Base-by-base conservation (phyloP, 1,140 invertebrate species). In the Euura saliciscinereae region DNA sequence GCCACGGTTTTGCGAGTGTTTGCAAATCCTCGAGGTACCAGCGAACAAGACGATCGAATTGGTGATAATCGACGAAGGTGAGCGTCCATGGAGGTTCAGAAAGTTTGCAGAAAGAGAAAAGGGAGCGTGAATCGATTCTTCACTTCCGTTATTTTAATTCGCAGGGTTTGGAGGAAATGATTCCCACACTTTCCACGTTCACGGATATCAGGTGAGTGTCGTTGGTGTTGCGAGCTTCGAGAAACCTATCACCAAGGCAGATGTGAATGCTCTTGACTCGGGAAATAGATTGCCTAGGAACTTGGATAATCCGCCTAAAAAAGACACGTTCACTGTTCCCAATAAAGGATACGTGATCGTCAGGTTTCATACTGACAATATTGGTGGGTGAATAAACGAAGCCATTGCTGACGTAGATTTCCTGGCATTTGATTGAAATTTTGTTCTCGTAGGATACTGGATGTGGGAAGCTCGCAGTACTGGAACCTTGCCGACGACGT, bases 281-380 rank as follows among this genome's bases (percentile, higher is more conserved):
- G 75, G 82, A 45, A 86, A 87, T 13, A 74, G 81, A 8, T 80
- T 91, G 11, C 64, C 74, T 28, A 77, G 86, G 66, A 88, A 89
- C 74, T 75, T 88, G 5, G 65, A 81, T 6, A 74, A 79, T 74
- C 78, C 79, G 5, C 71, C 74, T 0, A 73, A 44, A 6, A 84
- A 82, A 43, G 82, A 84, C 69, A 80, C 79, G n/a, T 81, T 84
- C 7, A 74, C 78, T 7, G 77, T 83, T 0, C 83, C 83, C 6
- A 81, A 78, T 42, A 83, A 79, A 44, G 82, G 83, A 11, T 84
- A 80, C 66, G 28, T 78, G 5, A 78, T 84, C 67, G 69, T 84
- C 44, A 77, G 78, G 4, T 75, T 84, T 7, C 76, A 76, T 42
- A 81, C 81, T 8, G 75, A 81, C 13, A 84, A 82, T 78, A 71